These are phyloP conservation scores for Anoplolepis gracilipes DNA, from an alignment of 1,140 invertebrate species.

Conservation along the genomic window DNA sequence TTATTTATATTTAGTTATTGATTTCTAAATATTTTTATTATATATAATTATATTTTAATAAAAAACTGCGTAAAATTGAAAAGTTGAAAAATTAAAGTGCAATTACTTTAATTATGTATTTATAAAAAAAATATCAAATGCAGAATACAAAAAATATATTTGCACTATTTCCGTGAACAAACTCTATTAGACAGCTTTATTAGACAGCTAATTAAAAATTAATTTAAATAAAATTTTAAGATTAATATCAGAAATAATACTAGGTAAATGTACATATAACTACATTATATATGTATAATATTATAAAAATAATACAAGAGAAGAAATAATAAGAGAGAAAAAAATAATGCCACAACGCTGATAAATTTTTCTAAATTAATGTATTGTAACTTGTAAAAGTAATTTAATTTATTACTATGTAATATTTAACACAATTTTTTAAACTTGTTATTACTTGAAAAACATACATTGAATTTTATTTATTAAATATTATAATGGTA, in stretches of 20 bases:
- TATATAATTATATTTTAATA: background rate
- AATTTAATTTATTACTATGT: background rate
- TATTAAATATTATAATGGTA: too few species aligned
- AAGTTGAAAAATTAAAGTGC: background rate
- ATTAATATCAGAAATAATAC: too few species aligned
- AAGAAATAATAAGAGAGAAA: background rate
- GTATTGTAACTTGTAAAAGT: background rate
- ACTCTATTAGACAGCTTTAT: too few species aligned
- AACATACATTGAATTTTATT: background rate
- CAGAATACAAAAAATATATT: background rate
- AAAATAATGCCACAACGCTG: background rate
- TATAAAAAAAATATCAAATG: background rate
- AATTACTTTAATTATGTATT: background rate
- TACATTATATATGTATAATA: too few species aligned
- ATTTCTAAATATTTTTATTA: background rate
- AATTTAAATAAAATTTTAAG: too few species aligned
- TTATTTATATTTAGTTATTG: background rate
- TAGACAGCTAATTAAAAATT: too few species aligned
- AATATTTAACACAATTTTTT: background rate
- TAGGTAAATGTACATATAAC: too few species aligned
- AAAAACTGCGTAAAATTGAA: background rate
- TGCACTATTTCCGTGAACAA: background rate
- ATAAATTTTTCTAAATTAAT: background rate
- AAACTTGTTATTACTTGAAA: background rate
- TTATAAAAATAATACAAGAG: too few species aligned